Base-by-base conservation (phyloP, 2,888 invertebrate genomes). In the Temnothorax rugatulus region DNA sequence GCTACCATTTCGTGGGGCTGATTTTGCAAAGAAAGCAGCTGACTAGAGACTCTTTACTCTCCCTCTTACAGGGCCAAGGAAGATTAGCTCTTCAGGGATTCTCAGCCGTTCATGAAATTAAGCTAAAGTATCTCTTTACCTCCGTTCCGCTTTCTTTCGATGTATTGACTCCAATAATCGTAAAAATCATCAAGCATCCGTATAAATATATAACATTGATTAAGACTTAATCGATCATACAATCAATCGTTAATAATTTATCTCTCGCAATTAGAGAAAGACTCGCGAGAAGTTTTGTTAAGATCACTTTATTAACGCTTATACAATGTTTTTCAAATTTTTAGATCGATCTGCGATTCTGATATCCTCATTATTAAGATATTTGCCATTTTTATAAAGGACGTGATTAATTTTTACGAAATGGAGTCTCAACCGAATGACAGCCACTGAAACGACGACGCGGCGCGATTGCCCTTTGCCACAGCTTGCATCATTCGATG, bases 1-100 rank as follows among this genome's bases (percentile, higher is more conserved):
- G 74, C 71, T 47, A 29, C 21, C 18, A 54, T 54, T 59, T 59
- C 41, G 63, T 82, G 85, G 90, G 92, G 91, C 87, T 91, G 91
- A 93, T 93, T 94, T 92, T 91, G 93, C 94, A 91, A 91, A 91
- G 92, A 93, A 93, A 93, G 92, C 93, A 94, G 93, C 94, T 93
- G 94, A 94, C 93, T 92, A 82, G 87, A 90, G 91, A 92, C 91
- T 91, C 91, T 89, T 85, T 86, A 87, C 84, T 88, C 85, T 86
- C 87, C 91, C 90, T 84, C 83, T 85, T 75, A 63, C 74, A 82
- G 64, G 47, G 57, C 69, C 77, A 11, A 57, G 63, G 52, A 82
- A 88, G 84, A 89, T 91, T 88, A 84, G 84, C 74, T 84, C 86
- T 86, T 86, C 91, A 88, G 88, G 84, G 86, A 86, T 66, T 84